Base-by-base conservation (phyloP, 2,113 vertebrate species). In the Pygoscelis antarcticus region DNA sequence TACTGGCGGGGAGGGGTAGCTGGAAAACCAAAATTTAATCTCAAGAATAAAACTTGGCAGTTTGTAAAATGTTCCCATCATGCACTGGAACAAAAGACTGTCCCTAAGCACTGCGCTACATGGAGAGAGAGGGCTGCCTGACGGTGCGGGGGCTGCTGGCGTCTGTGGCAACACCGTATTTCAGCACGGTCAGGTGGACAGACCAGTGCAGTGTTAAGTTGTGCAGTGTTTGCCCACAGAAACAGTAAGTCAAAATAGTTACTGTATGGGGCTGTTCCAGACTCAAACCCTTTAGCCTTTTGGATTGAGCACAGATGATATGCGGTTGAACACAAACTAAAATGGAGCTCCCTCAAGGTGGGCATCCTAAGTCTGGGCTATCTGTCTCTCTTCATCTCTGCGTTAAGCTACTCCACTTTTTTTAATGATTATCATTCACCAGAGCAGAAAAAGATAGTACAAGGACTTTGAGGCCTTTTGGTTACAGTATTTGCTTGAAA, bases 121-220 rank as follows among this genome's bases (percentile, higher is more conserved):
- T 4, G 38, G 58, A 74, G 38, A 46, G 22, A 10, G 2, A 5
- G 61, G 46, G 25, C 30, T 60, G 38, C 15, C 27, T 25, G 13
- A 14, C 16, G 21, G 11, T 1, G 13, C 0, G 1, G 64, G 18
- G 16, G 8, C 72, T 89, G 46, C 69, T 4, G 22, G 5, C 30
- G 3, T 18, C 68, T 64, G n/a, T 0, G 0, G 21, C 23, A 51
- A n/a, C 32, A 9, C 13, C 0, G 3, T 51, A 9, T 72, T 68
- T 62, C 30, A 26, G 22, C 36, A 58, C 3, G 5, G 34, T 1
- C 0, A 0, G 6, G 30, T 11, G 38, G 64, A 27, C 32, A 69
- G 52, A 29, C 9, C 27, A 47, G 7, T 16, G 32, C 19, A 30
- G 1, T 18, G 32, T 26, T 7, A 27, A 26, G 18, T 62, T 82